Percentiles rank a stretch among this genome's conserved stretches.
Conservation (phyloP, 2,797 vertebrate genomes). For the Cheirogaleus major region DNA sequence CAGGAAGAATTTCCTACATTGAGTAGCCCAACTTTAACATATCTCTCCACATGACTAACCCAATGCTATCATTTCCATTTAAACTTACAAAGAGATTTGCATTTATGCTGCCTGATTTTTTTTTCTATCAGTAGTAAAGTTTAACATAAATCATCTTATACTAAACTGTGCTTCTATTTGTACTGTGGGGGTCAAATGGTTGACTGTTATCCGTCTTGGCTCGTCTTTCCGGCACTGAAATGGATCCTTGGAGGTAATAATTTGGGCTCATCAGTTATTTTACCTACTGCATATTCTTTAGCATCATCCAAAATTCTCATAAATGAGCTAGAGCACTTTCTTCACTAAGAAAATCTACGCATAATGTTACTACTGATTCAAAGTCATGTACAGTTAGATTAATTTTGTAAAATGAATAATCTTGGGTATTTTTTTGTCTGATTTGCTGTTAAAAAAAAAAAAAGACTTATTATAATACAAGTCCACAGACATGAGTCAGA, state of each 20-base stretch:
- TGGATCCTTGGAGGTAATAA: background rate
- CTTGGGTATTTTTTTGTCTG: background rate
- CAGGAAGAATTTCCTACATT: background rate
- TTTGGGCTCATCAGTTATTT: background rate
- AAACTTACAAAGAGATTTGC: background rate
- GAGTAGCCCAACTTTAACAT: background rate
- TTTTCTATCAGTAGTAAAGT: background rate
- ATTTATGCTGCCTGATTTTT: background rate
- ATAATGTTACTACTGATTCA: background rate
- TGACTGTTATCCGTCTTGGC: background rate
- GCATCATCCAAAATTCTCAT: background rate
- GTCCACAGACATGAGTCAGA: background rate
- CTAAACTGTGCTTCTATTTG: background rate
- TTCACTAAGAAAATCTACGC: background rate
- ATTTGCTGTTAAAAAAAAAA: background rate
- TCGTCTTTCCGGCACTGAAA: background rate
- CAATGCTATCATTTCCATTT: background rate
- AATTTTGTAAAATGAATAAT: slow-evolving; percentile 12
- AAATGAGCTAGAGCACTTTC: background rate
- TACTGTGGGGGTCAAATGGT: background rate
- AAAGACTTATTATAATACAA: background rate
- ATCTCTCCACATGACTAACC: background rate
- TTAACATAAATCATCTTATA: background rate
- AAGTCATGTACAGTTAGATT: background rate
- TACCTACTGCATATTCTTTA: background rate